Conservation (phyloP, 2,113 vertebrate species). For the Crotalus horridus region DNA sequence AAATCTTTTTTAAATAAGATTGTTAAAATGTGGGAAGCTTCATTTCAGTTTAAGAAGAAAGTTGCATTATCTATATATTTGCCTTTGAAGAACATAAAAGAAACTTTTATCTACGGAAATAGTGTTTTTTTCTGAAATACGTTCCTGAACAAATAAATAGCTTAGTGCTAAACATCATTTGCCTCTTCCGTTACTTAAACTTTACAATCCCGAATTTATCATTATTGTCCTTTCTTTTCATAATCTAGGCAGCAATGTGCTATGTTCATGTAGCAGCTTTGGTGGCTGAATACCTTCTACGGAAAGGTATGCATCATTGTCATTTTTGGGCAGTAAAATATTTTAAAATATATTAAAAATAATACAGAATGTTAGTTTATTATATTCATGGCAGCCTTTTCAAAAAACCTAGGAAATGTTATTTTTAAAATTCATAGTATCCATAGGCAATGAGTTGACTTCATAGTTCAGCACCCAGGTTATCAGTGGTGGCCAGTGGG, state of each 20-base stretch:
- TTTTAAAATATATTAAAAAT: not conserved
- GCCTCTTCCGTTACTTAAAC: not conserved
- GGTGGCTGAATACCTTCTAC: slow-evolving; percentile 90
- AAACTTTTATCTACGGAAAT: not conserved
- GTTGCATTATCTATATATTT: not conserved
- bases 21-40: not conserved
- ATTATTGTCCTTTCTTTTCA: slow-evolving; percentile 12
- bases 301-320: slow-evolving; percentile 81
- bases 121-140: not conserved
- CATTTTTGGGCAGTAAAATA: not conserved
- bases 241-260: slow-evolving; percentile 90
- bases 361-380: not conserved
- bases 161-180: not conserved
- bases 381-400: not conserved
- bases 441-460: not conserved
- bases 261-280: slow-evolving; percentile 92
- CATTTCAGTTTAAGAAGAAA: not conserved
- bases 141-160: not conserved
- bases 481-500: too few relatives aligned
- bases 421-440: not conserved
- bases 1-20: not conserved
- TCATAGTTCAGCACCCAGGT: not conserved
- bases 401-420: not conserved
- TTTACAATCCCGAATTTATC: not conserved
- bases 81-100: not conserved